A percentile compares a stretch with the other conserved stretches of the same genome.
Evolutionary conservation across 2,888 invertebrate species (phyloP).

Genomic region (Napeogenes inachia): DNA sequence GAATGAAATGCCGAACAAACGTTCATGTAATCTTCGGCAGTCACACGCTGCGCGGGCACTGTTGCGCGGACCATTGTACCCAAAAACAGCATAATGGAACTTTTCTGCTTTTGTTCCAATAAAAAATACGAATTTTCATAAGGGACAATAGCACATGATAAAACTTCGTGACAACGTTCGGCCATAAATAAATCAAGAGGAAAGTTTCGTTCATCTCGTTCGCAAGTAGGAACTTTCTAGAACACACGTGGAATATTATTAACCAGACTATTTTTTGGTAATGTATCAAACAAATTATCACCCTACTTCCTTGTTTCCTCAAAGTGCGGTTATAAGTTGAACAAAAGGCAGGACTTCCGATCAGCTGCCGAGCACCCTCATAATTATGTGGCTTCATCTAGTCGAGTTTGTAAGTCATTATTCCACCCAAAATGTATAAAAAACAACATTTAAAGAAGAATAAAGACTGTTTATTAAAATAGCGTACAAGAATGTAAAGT

Average conservation of each 20-base stretch:
- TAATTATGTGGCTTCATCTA: conserved; percentile 70
- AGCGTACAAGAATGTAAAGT: too few species aligned
- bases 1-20: conserved; percentile 62
- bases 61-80: conserved; percentile 60
- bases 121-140: conserved; percentile 67
- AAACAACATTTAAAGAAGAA: neutral
- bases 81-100: conserved; percentile 66
- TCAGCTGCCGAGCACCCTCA: conserved; percentile 72
- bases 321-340: conserved; percentile 60
- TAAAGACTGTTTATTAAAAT: too few species aligned
- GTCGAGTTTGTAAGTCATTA: conserved; percentile 49
- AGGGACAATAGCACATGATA: conserved; percentile 54
- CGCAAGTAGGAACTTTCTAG: neutral
- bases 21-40: conserved; percentile 65
- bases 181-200: conserved; percentile 21
- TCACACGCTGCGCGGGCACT: conserved; percentile 73
- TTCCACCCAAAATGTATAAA: conserved; percentile 7
- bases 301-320: conserved; percentile 63
- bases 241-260: conserved; percentile 3
- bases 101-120: conserved; percentile 62
- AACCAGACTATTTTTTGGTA: conserved; percentile 8
- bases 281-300: conserved; percentile 24
- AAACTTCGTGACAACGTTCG: conserved; percentile 44
- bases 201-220: conserved; percentile 3
- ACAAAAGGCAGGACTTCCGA: conserved; percentile 77